Base-by-base conservation (phyloP, 92 coral and sea anemone species). In the Galaxea fascicularis region DNA sequence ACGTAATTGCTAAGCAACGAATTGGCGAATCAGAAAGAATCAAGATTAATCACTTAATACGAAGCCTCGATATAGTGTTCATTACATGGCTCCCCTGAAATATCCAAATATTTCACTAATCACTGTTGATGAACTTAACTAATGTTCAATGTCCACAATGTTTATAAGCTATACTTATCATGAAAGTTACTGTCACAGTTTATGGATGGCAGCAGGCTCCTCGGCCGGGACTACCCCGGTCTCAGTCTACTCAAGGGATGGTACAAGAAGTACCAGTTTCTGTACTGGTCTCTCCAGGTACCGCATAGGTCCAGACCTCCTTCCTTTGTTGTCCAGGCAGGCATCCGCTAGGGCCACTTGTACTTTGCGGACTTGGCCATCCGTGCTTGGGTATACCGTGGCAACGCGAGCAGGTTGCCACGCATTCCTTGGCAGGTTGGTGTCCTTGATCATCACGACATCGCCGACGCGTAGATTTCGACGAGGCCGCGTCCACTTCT, bases 261-360 rank as follows among this genome's bases (percentile, higher is more conserved):
- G 46, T 29, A 72, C 26, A 14, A 88, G 74, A n/a, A 88, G 83
- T 27, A 87, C 83, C 39, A 82, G 62, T 44, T 88, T 88, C 83
- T 88, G 91, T 14, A 88, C 88, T 15, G 91, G 88, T 49, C 88
- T 52, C 57, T 88, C 68, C 30, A 88, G 86, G 76, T 77, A 89
- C 47, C 71, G 65, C 21, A 52, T 21, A 1, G 77, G 76, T 10
- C 73, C 65, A 11, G 22, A 25, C 59, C 85, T 82, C 83, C 64
- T 76, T 39, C 88, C 90, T 21, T 76, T 45, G 29, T 73, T 81
- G 75, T 90, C 90, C 58, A 86, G 65, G 72, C 69, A 54, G 56
- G 73, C 49, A 35, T 82, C 80, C 46, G 90, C 88, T 41, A 90
- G 84, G 29, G 85, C 85, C 35, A 86, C 81, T 59, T 86, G 84